Evolutionary conservation across 2,797 vertebrate species (phyloP).

Genomic region (Mormyrops attenuatus): DNA sequence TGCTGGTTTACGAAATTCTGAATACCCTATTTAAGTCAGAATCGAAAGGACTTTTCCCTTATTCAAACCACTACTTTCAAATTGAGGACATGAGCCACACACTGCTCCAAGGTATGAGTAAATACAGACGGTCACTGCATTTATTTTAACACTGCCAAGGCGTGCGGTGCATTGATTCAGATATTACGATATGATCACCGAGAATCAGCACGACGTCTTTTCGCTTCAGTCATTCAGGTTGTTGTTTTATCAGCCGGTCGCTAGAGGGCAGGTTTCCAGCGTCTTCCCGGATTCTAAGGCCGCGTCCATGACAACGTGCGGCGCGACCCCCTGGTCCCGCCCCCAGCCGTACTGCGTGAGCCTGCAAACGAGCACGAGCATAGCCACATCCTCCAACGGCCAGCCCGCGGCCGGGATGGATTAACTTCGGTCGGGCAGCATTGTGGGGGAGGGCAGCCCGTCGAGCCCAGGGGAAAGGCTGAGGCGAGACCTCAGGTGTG

Average conservation of each 20-base stretch:
- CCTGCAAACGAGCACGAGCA: not conserved
- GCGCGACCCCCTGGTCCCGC: not conserved
- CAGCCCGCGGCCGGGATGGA: not conserved
- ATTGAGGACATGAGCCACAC: not conserved
- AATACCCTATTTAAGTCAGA: not conserved
- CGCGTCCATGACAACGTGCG: slow-evolving; percentile 6
- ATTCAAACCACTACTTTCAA: not conserved
- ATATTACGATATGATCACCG: not conserved
- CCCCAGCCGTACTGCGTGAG: not conserved
- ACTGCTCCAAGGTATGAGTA: not conserved
- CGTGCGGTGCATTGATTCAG: not conserved
- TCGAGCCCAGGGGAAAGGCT: not conserved
- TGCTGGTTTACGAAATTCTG: not conserved
- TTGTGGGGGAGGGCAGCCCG: not conserved
- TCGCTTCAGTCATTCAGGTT: not conserved
- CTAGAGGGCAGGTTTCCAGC: not conserved
- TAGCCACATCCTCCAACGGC: not conserved
- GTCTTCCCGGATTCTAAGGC: not conserved
- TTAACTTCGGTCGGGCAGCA: not conserved
- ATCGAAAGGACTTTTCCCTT: not conserved
- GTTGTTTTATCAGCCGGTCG: not conserved
- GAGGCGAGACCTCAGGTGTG: not conserved
- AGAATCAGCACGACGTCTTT: not conserved
- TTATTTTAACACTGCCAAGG: not conserved
- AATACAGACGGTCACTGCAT: not conserved